phyloP scores from a whole-genome alignment of 2,797 vertebrate species.

The Tapera naevia region DNA sequence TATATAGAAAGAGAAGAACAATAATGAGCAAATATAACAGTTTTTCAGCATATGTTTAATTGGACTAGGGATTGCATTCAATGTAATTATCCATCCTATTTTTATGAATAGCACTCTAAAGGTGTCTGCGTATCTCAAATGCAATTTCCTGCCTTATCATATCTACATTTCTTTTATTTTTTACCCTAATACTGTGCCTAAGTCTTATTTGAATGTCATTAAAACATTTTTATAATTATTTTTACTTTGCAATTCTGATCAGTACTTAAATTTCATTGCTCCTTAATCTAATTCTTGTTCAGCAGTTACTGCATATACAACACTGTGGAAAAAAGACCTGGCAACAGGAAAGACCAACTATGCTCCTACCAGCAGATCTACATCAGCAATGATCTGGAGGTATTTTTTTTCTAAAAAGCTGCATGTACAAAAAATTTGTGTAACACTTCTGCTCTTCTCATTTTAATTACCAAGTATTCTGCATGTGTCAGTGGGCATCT shows the following conservation, averaged over 20 bases:
- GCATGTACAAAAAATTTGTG: background rate
- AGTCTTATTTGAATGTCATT: background rate
- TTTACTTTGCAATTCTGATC: background rate
- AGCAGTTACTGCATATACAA: background rate
- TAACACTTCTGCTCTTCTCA: background rate
- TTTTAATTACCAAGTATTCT: conserved; percentile 40
- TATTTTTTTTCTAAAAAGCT: background rate
- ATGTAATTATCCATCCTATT: background rate
- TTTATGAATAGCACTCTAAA: background rate
- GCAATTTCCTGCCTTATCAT: background rate
- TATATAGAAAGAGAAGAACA: background rate
- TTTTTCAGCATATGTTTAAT: background rate
- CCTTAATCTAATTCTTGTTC: background rate
- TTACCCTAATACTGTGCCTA: background rate
- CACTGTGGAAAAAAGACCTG: background rate
- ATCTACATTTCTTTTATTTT: background rate
- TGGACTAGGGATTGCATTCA: background rate
- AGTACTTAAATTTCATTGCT: background rate
- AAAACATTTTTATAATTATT: background rate
- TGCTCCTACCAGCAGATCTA: background rate
- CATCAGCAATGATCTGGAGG: background rate
- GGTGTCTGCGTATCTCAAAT: background rate
- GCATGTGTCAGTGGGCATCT: background rate
- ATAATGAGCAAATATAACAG: background rate
- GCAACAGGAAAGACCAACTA: background rate